Base-by-base conservation (phyloP, 1,140 invertebrate genomes). In the Agrypnia vestita region DNA sequence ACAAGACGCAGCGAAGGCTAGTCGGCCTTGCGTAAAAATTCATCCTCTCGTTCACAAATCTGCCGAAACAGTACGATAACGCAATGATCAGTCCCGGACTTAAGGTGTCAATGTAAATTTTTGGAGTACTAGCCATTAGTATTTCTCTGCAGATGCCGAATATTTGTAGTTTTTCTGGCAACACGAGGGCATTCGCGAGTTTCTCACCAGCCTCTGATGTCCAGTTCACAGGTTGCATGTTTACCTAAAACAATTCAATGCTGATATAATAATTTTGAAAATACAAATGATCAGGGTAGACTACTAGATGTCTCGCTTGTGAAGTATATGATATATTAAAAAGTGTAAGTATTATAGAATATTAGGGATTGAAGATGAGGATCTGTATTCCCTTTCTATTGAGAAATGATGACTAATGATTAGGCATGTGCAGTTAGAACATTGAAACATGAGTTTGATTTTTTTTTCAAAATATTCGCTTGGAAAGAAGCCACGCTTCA, bases 121-220 rank as follows among this genome's bases (percentile, higher is more conserved):
- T 90, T 62, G 90, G 85, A 9, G 91, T 91, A 71, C 92, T 86
- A 11, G 89, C 85, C 84, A 91, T 89, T 71, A 93, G 85, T 56
- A 96, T 90, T 88, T 96, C 92, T 78, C 92, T 90, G 71, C 94
- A 95, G 21, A 96, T 92, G 11, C 92, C 95, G 90, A 95, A 96
- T 76, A 94, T 91, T 84, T 95, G 91, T 6, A 94, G 94, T 59
- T 94, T 91, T 56, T 95, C 92, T 10, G 93, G 92, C 1, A 96
- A 84, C 1, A 95, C 85, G 13, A 96, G 82, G 0, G 94, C 91
- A 3, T 94, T 85, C 44, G 93, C 84, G 13, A 96, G 88, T 51
- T 91, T 84, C 81, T 91, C 86, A 0, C 93, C 94, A 61, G 88
- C 88, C 73, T 91, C 89, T 1, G 91, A 88, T 43, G 86, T 88